Percentiles rank a stretch among this genome's conserved stretches.
Conservation (phyloP, 2,113 vertebrate genomes). For the Otolemur garnettii region DNA sequence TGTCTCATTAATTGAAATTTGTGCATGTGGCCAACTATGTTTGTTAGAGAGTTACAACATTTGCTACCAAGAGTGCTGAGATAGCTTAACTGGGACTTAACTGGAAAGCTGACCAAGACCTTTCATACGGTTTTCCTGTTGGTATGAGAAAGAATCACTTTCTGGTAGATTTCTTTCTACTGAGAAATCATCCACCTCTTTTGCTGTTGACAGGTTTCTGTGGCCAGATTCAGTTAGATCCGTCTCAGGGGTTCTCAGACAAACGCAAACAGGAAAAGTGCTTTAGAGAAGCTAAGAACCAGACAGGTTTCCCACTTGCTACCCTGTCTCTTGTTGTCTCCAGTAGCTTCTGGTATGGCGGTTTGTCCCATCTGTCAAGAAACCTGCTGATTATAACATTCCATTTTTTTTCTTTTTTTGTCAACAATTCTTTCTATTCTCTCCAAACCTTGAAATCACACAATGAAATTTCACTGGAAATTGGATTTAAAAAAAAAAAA, state of each 20-base stretch:
- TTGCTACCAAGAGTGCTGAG: conserved; percentile 47
- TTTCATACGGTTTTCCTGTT: conserved; percentile 6
- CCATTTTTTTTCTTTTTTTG: neutral
- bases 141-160: neutral
- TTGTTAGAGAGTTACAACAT: neutral
- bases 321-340: neutral
- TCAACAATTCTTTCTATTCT: conserved; percentile 45
- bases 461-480: conserved; percentile 26
- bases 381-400: conserved; percentile 62
- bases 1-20: neutral
- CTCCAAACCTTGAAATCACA: conserved; percentile 55
- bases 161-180: conserved; percentile 30
- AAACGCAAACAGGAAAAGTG: neutral
- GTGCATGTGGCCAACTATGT: neutral
- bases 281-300: neutral
- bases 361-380: conserved; percentile 48
- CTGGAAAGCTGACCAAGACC: neutral
- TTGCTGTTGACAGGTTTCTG: conserved; percentile 15
- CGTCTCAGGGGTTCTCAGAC: conserved; percentile 24
- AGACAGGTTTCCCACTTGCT: neutral
- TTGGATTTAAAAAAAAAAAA: conserved; percentile 19
- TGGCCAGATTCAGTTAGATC: neutral
- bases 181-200: conserved; percentile 33
- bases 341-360: neutral
- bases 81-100: neutral